These are phyloP conservation scores for Nestor notabilis DNA, from an alignment of 2,113 vertebrate genomes.

Conservation along the genomic window DNA sequence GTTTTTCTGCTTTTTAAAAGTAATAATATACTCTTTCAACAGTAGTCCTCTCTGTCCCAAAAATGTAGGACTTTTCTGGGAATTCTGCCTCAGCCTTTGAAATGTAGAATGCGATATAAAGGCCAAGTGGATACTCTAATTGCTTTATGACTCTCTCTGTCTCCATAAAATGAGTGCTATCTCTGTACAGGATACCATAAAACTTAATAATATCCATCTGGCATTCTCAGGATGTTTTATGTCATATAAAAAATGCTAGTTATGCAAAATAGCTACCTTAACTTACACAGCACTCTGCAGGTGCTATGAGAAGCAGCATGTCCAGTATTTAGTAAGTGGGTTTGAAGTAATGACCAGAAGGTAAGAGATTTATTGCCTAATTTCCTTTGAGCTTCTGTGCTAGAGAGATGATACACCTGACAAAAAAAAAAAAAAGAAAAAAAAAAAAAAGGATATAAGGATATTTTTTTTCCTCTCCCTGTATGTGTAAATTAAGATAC, in stretches of 20 bases:
- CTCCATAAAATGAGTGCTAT: neutral
- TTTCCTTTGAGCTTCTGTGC: neutral
- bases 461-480: neutral
- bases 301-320: neutral
- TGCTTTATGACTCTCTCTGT: neutral
- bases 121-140: neutral
- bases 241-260: neutral
- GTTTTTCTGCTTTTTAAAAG: neutral
- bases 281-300: neutral
- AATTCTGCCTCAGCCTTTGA: neutral
- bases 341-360: neutral
- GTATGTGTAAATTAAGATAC: neutral
- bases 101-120: neutral
- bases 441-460: too few species aligned
- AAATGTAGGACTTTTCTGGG: neutral
- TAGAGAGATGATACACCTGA: neutral
- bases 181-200: neutral
- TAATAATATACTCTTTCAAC: neutral
- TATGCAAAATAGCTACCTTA: neutral
- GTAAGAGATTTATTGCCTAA: neutral
- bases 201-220: conserved; percentile 5
- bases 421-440: neutral
- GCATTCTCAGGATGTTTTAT: neutral
- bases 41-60: neutral
- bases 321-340: neutral